Percentiles rank a stretch among this genome's conserved stretches.
phyloP scores from a whole-genome alignment of 2,888 invertebrate species.

The Ennomos quercinarius region DNA sequence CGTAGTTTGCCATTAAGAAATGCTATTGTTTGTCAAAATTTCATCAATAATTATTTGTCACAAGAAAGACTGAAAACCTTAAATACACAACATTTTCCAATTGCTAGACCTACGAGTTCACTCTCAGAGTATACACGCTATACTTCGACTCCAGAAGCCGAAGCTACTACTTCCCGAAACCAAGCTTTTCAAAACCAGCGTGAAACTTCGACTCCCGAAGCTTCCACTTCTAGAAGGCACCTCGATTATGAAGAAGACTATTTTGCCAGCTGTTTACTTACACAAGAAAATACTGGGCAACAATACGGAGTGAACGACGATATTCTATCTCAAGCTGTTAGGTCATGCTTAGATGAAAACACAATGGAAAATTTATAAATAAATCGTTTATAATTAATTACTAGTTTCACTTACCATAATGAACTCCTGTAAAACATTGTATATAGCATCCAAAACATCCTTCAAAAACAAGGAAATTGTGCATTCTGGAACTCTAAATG shows the following conservation, averaged over 20 bases:
- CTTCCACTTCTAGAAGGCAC: constrained; percentile 42
- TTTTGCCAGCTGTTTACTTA: constrained; percentile 53
- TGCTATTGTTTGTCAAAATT: constrained; percentile 38
- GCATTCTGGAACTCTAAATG: constrained; percentile 55
- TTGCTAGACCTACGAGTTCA: constrained; percentile 45
- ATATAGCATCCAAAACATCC: constrained; percentile 53
- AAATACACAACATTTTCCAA: constrained; percentile 19
- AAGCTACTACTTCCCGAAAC: constrained; percentile 44
- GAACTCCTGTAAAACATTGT: constrained; percentile 44
- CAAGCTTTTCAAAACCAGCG: constrained; percentile 44
- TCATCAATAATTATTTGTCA: constrained; percentile 38
- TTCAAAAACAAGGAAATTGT: constrained; percentile 52
- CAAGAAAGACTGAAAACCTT: constrained; percentile 41
- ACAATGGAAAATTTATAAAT: constrained; percentile 45
- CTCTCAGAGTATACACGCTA: constrained; percentile 41
- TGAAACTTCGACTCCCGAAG: constrained; percentile 42
- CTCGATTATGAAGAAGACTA: constrained; percentile 55
- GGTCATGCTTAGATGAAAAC: constrained; percentile 29
- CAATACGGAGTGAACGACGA: constrained; percentile 51
- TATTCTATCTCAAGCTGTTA: constrained; percentile 52
- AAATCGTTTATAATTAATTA: constrained; percentile 48
- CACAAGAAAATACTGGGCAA: constrained; percentile 54
- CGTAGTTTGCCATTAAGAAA: constrained; percentile 46
- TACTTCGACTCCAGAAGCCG: constrained; percentile 44
- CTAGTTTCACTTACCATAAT: constrained; percentile 12